phyloP scores from a whole-genome alignment of 2,797 vertebrate genomes.

The Enteromius anoplus region DNA sequence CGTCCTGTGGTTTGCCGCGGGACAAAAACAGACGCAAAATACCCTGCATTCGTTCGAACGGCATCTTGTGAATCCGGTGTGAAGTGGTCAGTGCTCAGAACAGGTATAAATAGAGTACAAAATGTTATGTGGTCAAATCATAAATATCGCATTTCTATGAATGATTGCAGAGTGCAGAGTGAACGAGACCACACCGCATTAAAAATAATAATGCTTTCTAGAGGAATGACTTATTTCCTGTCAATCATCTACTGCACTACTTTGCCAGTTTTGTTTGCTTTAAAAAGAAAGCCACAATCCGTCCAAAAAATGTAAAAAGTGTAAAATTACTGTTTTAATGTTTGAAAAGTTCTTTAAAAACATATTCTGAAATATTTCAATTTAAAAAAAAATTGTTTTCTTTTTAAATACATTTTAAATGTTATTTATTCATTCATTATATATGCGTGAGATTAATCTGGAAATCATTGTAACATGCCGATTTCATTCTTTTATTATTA shows the following conservation, averaged over 20 bases:
- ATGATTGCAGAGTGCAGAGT: neutral
- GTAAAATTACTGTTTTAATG: neutral
- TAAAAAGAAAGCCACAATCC: neutral
- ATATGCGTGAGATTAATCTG: neutral
- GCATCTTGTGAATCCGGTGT: neutral
- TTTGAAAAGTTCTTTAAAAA: neutral
- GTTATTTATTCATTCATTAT: neutral
- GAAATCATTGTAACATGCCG: neutral
- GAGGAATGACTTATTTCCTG: neutral
- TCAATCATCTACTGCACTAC: neutral
- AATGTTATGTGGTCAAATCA: neutral
- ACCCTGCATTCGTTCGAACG: neutral
- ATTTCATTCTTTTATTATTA: neutral
- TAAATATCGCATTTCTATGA: neutral
- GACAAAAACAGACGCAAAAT: conserved; percentile 12
- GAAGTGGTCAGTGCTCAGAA: neutral
- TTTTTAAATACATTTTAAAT: neutral
- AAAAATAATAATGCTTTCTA: neutral
- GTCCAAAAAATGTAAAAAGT: neutral
- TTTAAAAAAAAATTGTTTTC: neutral
- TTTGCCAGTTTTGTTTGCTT: neutral
- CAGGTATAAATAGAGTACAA: neutral
- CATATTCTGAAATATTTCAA: neutral
- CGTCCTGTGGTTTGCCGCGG: conserved; percentile 2
- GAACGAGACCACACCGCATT: neutral